Conservation (phyloP, 2,888 invertebrate species). For the Idaea aversata region DNA sequence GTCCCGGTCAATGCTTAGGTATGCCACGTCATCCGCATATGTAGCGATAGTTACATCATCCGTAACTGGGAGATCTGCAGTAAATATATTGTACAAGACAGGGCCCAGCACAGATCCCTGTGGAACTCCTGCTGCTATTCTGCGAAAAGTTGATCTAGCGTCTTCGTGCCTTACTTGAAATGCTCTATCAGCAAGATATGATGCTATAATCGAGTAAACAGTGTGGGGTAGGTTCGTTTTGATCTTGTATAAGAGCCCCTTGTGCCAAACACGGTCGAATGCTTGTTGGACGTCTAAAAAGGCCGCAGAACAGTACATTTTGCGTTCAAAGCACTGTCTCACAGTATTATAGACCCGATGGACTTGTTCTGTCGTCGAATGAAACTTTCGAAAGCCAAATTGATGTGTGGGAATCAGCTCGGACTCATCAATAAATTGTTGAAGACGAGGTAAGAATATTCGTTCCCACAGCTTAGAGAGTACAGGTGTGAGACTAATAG, state of each 20-base stretch:
- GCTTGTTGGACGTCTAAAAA: no score
- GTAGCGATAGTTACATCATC: no score
- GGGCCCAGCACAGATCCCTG: no score
- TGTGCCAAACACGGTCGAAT: conserved; percentile 32
- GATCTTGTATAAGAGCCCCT: conserved; percentile 25
- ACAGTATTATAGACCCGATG: conserved; percentile 9
- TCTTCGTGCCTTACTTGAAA: no score
- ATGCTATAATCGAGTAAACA: conserved; percentile 13
- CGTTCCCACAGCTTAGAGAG: conserved; percentile 16
- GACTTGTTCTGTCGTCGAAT: conserved; percentile 8
- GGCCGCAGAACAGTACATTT: conserved; percentile 26
- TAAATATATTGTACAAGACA: no score
- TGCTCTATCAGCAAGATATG: no score
- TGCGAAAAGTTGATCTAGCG: no score
- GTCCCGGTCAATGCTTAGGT: no score
- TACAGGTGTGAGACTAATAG: conserved; percentile 24
- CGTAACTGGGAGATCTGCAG: no score
- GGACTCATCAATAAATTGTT: background rate
- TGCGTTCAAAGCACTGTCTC: conserved; percentile 15
- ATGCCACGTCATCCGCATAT: no score
- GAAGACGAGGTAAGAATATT: conserved; percentile 7
- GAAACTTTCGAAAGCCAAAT: conserved; percentile 8
- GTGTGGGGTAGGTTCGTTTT: conserved; percentile 17
- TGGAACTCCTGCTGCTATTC: no score
- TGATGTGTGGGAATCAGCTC: conserved; percentile 5